Evolutionary conservation across 1,140 invertebrate species (phyloP).

Genomic region (Limonius californicus): DNA sequence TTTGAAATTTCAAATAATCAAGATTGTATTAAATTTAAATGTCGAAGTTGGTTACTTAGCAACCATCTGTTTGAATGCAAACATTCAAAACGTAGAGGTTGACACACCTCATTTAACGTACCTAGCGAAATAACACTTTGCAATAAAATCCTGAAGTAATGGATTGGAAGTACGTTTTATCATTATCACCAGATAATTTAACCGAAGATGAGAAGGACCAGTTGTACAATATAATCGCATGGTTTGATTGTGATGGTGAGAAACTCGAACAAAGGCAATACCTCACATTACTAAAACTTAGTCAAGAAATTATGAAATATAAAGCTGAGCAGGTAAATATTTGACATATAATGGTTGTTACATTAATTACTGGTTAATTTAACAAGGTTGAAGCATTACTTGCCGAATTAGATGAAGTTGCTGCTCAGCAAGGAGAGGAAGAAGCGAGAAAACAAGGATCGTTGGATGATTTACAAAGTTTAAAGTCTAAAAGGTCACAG

Average conservation of each 20-base stretch:
- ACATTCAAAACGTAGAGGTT: too few relatives aligned
- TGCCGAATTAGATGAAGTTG: conserved; percentile 52
- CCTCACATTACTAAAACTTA: conserved; percentile 53
- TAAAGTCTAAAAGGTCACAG: conserved; percentile 30
- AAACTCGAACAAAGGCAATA: conserved; percentile 53
- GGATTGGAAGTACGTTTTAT: conserved; percentile 59
- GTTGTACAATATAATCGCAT: conserved; percentile 55
- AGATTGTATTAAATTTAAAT: too few relatives aligned
- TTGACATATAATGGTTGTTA: conserved; percentile 2
- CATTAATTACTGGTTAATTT: too few relatives aligned
- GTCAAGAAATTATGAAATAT: conserved; percentile 62
- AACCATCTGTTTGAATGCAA: too few relatives aligned
- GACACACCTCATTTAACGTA: too few relatives aligned
- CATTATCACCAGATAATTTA: conserved; percentile 53
- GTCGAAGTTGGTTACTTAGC: too few relatives aligned
- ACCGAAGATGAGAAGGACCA: conserved; percentile 59
- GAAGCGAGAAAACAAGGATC: conserved; percentile 40
- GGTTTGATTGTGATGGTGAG: conserved; percentile 57
- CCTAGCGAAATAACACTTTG: too few relatives aligned
- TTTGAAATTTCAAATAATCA: too few relatives aligned
- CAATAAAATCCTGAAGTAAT: too few relatives aligned
- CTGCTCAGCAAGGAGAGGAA: conserved; percentile 46
- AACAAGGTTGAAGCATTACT: conserved; percentile 51
- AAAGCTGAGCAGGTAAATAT: conserved; percentile 60
- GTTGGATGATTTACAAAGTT: conserved; percentile 20